Percentiles rank a stretch among this genome's conserved stretches.
These are phyloP conservation scores for Chrysocyon brachyurus DNA, from an alignment of 2,797 vertebrate species.

Conservation along the genomic window DNA sequence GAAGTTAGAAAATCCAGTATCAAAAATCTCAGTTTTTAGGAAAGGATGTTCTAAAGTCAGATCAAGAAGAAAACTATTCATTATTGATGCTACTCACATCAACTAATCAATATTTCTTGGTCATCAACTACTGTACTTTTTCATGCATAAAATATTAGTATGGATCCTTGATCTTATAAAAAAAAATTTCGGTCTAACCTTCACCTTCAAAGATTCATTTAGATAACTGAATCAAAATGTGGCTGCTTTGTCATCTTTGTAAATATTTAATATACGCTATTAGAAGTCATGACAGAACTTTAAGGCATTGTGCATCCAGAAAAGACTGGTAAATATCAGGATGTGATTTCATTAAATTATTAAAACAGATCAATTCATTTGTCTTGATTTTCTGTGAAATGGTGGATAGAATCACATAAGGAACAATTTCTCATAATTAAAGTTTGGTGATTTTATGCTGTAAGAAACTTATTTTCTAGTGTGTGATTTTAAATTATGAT, in stretches of 20 bases:
- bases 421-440: conserved; percentile 43
- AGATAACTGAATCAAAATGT: conserved; percentile 72
- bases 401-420: background rate
- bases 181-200: conserved; percentile 63
- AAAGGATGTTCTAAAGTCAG: conserved; percentile 60
- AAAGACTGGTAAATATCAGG: conserved; percentile 68
- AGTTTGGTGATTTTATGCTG: background rate
- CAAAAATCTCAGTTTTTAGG: background rate
- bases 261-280: conserved; percentile 79
- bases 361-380: conserved; percentile 52
- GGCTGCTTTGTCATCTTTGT: conserved; percentile 67
- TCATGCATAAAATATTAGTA: conserved; percentile 82
- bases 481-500: background rate
- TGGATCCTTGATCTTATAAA: conserved; percentile 69
- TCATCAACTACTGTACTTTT: conserved; percentile 77
- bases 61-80: conserved; percentile 56
- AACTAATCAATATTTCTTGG: conserved; percentile 80
- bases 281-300: conserved; percentile 59
- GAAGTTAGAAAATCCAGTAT: conserved; percentile 22
- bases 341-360: conserved; percentile 66
- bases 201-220: conserved; percentile 79
- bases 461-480: background rate
- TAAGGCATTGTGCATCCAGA: conserved; percentile 23
- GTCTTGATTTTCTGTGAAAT: conserved; percentile 41
- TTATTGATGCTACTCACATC: conserved; percentile 72